These are phyloP conservation scores for Clinocottus analis DNA, from an alignment of 2,113 vertebrate species.

Conservation along the genomic window DNA sequence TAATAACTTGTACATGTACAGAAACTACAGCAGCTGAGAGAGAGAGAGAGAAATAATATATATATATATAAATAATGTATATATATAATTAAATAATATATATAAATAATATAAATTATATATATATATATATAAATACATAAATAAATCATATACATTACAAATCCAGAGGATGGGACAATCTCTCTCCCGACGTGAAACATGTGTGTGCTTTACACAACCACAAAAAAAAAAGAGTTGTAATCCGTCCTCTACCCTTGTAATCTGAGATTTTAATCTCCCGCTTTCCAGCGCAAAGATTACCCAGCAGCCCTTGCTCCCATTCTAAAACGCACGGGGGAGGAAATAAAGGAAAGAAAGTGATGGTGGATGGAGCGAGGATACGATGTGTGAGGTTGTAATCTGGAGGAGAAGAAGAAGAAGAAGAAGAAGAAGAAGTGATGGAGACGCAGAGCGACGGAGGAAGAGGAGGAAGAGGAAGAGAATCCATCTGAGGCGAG, in stretches of 20 bases:
- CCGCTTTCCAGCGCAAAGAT: constrained; percentile 61
- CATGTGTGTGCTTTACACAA: constrained; percentile 15
- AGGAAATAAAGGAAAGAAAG: not conserved
- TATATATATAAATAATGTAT: no score
- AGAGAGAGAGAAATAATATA: no score
- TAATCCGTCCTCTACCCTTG: constrained; percentile 61
- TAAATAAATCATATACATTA: no score
- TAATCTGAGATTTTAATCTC: constrained; percentile 74
- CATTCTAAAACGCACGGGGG: not conserved
- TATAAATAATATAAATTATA: no score
- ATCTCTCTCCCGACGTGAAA: not conserved
- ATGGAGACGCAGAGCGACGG: constrained; percentile 25
- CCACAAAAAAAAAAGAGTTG: constrained; percentile 19
- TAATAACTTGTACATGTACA: constrained; percentile 24
- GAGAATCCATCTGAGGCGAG: constrained; percentile 1
- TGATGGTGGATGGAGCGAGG: not conserved
- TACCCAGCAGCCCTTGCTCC: constrained; percentile 49
- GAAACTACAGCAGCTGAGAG: no score
- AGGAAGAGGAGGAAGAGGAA: not conserved
- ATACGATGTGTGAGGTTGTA: constrained; percentile 25
- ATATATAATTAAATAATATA: no score
- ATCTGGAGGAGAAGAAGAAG: constrained; percentile 13
- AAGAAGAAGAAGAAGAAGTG: not conserved
- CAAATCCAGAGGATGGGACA: not conserved
- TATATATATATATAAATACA: no score